Base-by-base conservation (phyloP, 2,888 invertebrate species). In the Rhodophaea formosa region DNA sequence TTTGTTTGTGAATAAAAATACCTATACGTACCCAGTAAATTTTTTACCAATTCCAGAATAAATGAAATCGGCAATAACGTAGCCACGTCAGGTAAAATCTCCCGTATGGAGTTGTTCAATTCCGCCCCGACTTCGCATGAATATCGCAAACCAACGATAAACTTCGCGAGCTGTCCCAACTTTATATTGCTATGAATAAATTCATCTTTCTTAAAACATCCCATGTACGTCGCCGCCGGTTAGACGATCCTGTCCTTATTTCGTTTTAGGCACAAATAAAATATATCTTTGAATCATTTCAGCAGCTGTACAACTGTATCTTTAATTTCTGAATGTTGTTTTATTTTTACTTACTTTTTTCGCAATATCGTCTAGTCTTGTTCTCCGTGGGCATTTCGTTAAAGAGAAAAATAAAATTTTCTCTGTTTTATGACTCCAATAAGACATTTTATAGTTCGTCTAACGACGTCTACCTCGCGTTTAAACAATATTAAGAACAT, bases 151-250 rank as follows among this genome's bases (percentile, higher is more conserved):
- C 47, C 30, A 23, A n/a, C 12, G 29, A 53, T 42, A 44, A 53
- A 53, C 53, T 53, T 44, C 30, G 15, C n/a, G 29, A 44, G 8
- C 43, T 17, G 29, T 29, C 23, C 53, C 53, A 53, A 53, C 44
- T 44, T 44, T 53, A 23, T 44, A 30, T 44, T 44, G 44, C 42
- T 14, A 44, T 43, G 53, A 53, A 53, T 53, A 53, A 53, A 43
- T 44, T 53, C 30, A 30, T 53, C 17, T 42, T 23, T 29, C 29
- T 53, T 53, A 43, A 53, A 53, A 42, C 23, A 17, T 43, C 14
- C n/a, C 8, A 8, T 39, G 42, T 52, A 53, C 29, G 43, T 44
- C 14, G 42, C 6, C 10, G 14, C 7, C 23, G 23, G 42, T 39
- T 47, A 47, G 10, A 14, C 8, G 23, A 23, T 23, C 23, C 23